Percentiles rank a stretch among this genome's conserved stretches.
Conservation (phyloP, 2,888 invertebrate genomes). For the Ophion slaviceki region DNA sequence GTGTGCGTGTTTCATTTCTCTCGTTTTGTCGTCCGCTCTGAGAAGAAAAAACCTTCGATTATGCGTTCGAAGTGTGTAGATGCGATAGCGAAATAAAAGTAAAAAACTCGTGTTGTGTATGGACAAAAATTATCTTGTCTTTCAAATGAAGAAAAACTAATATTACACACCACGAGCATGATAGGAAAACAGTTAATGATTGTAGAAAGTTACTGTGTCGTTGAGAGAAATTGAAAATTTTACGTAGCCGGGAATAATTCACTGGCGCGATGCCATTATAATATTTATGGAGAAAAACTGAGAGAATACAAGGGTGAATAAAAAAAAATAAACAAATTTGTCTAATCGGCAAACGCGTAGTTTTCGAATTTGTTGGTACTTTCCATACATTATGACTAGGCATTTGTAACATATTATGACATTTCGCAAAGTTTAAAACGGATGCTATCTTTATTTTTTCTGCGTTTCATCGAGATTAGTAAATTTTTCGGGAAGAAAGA, state of each 20-base stretch:
- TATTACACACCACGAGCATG: constrained; percentile 28
- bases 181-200: constrained; percentile 26
- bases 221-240: constrained; percentile 44
- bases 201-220: constrained; percentile 42
- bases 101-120: constrained; percentile 1
- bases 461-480: background rate
- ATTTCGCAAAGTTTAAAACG: constrained; percentile 78
- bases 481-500: constrained; percentile 7
- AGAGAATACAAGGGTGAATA: constrained; percentile 49
- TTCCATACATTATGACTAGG: constrained; percentile 76
- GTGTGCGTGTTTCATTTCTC: background rate
- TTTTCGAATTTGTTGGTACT: constrained; percentile 79
- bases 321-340: constrained; percentile 55
- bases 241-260: constrained; percentile 52
- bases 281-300: constrained; percentile 45
- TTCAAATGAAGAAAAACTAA: constrained; percentile 21
- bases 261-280: constrained; percentile 52
- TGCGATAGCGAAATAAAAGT: background rate
- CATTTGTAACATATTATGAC: constrained; percentile 73
- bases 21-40: background rate
- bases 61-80: background rate
- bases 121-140: background rate
- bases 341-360: constrained; percentile 71
- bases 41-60: background rate
- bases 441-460: constrained; percentile 10